phyloP scores from a whole-genome alignment of 2,888 invertebrate species.

The Osedax fenrisi region DNA sequence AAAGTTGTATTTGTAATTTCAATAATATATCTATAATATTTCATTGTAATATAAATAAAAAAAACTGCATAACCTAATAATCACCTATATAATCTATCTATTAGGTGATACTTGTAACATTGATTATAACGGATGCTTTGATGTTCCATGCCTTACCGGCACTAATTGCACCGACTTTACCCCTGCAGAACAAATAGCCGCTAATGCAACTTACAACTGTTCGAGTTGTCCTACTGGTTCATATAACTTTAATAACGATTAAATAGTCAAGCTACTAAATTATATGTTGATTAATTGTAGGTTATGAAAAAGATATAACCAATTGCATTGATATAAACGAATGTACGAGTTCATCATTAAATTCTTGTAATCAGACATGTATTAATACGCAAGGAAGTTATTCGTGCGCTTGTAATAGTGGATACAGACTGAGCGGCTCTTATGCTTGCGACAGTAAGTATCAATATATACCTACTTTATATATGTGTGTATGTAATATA shows the following conservation, averaged over 20 bases:
- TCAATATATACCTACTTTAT: no score
- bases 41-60: no score
- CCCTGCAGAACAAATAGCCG: slow-evolving; percentile 5
- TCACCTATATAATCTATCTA: no score
- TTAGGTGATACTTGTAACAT: slow-evolving; percentile 14
- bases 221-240: slow-evolving; percentile 15
- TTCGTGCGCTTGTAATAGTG: slow-evolving; percentile 7
- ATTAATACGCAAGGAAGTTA: slow-evolving; percentile 18
- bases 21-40: no score
- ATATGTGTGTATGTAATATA: no score
- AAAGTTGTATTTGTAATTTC: no score
- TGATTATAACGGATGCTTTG: slow-evolving; percentile 19
- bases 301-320: not conserved
- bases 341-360: not conserved
- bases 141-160: slow-evolving; percentile 15
- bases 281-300: no score
- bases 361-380: slow-evolving; percentile 13
- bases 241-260: not conserved
- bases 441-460: not conserved
- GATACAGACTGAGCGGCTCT: not conserved
- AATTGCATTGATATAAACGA: slow-evolving; percentile 12
- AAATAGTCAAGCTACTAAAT: not conserved
- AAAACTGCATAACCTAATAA: no score
- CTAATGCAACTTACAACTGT: slow-evolving; percentile 20
- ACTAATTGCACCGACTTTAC: slow-evolving; percentile 21